Conservation (phyloP, 2,113 vertebrate species). For the Ardeotis arabs region DNA sequence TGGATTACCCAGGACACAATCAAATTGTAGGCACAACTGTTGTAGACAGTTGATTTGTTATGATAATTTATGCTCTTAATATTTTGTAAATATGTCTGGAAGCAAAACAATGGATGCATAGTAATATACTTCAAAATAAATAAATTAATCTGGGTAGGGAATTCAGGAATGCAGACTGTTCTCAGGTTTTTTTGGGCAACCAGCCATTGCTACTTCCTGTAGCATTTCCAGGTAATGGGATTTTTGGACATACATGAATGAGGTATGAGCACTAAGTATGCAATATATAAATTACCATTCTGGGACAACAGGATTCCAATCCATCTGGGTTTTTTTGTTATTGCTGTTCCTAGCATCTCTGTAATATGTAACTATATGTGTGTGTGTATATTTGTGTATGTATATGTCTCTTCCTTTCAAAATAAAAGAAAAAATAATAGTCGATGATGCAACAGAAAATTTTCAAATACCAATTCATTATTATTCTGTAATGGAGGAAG, state of each 20-base stretch:
- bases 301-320: not conserved
- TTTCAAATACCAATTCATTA: not conserved
- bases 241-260: not conserved
- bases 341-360: not conserved
- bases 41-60: slow-evolving; percentile 45
- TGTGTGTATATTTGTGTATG: not conserved
- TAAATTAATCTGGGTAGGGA: not conserved
- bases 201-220: not conserved
- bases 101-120: not conserved
- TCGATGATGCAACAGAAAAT: not conserved
- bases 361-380: not conserved
- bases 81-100: slow-evolving; percentile 37
- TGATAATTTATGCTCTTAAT: slow-evolving; percentile 60
- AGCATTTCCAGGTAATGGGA: not conserved
- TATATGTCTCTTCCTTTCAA: not conserved
- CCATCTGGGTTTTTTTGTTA: not conserved
- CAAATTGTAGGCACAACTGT: not conserved
- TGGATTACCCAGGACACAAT: not conserved
- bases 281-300: not conserved
- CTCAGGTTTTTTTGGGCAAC: not conserved
- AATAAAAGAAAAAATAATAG: not conserved
- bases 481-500: not conserved
- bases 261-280: not conserved
- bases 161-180: not conserved
- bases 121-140: slow-evolving; percentile 9